A percentile compares a stretch with the other conserved stretches of the same genome.
Conservation (phyloP, 1,140 invertebrate genomes). For the Drosophila repletoides region DNA sequence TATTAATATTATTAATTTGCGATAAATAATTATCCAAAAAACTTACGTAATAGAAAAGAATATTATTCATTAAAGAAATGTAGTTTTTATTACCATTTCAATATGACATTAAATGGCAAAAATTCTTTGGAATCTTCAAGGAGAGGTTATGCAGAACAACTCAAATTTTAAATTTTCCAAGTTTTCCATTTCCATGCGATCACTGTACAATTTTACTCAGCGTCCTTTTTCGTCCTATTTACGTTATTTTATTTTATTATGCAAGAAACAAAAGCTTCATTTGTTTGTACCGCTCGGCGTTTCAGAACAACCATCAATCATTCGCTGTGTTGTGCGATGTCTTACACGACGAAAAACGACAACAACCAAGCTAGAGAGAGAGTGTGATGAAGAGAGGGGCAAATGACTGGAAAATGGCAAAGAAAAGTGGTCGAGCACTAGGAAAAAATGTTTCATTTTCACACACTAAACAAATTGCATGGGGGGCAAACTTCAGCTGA, state of each 20-base stretch:
- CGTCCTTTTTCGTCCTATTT: conserved; percentile 31
- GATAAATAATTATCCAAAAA: no score
- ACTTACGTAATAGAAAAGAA: no score
- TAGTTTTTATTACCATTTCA: no score
- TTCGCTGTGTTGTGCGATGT: conserved; percentile 75
- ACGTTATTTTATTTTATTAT: conserved; percentile 80
- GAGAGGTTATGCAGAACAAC: no score
- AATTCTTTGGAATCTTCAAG: no score
- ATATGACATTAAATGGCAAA: no score
- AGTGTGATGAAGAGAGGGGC: neutral
- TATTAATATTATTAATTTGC: no score
- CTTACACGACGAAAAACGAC: conserved; percentile 48
- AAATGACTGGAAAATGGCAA: neutral
- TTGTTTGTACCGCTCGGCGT: conserved; percentile 72
- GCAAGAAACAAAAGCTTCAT: conserved; percentile 81
- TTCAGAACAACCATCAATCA: conserved; percentile 76
- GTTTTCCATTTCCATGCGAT: no score
- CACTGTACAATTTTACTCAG: neutral
- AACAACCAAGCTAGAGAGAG: conserved; percentile 16
- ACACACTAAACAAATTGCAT: conserved; percentile 79
- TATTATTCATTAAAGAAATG: no score
- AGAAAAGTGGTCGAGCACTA: conserved; percentile 14
- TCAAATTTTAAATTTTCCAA: no score
- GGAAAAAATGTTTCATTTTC: conserved; percentile 77
- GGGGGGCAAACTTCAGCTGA: conserved; percentile 54